These are phyloP conservation scores for Drosophila lacertosa DNA, from an alignment of 1,140 invertebrate genomes.

Conservation along the genomic window DNA sequence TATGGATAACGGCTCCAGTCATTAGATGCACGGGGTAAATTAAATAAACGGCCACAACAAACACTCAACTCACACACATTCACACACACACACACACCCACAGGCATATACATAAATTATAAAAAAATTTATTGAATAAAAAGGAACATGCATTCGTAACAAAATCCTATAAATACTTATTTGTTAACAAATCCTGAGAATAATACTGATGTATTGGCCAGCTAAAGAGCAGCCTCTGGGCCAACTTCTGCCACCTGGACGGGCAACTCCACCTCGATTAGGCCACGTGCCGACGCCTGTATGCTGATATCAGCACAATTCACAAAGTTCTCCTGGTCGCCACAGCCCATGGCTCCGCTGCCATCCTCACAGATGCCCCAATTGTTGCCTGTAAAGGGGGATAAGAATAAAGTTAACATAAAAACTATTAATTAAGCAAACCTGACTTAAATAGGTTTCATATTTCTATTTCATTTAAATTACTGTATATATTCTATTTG, in stretches of 20 bases:
- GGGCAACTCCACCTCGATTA: slow-evolving; percentile 47
- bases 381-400: slow-evolving; percentile 55
- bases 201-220: slow-evolving; percentile 1
- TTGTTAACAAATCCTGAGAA: slow-evolving; percentile 28
- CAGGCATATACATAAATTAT: slow-evolving; percentile 42
- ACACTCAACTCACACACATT: slow-evolving; percentile 20
- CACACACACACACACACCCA: slow-evolving; percentile 53
- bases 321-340: slow-evolving; percentile 87
- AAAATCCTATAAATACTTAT: not conserved
- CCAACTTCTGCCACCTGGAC: slow-evolving; percentile 26
- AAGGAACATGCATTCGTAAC: slow-evolving; percentile 60
- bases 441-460: too few relatives aligned
- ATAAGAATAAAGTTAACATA: too few relatives aligned
- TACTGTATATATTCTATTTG: too few relatives aligned
- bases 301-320: slow-evolving; percentile 89
- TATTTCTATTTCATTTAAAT: too few relatives aligned
- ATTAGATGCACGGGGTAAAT: slow-evolving; percentile 37
- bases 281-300: slow-evolving; percentile 25
- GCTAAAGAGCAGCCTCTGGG: not conserved
- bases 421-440: too few relatives aligned
- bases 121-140: slow-evolving; percentile 57
- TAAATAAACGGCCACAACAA: not conserved
- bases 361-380: slow-evolving; percentile 85
- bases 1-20: slow-evolving; percentile 16
- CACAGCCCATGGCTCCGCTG: slow-evolving; percentile 85